Percentiles rank a stretch among this genome's conserved stretches.
Evolutionary conservation across 2,113 vertebrate genomes (phyloP).

Genomic region (Phycodurus eques): DNA sequence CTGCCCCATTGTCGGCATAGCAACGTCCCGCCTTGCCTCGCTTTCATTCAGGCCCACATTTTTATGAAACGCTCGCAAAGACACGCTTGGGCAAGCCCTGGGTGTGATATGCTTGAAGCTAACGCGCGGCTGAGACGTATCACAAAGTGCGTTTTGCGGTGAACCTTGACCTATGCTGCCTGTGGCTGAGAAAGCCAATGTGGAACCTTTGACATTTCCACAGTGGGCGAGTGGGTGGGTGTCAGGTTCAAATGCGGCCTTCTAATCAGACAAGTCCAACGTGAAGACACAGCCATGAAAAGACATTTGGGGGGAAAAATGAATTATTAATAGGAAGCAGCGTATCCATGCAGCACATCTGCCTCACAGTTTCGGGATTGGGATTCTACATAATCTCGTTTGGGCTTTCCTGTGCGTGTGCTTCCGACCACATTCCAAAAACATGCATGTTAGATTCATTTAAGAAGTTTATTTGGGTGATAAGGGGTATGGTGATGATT

Average conservation of each 20-base stretch:
- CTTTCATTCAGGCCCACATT: not conserved
- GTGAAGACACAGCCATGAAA: not conserved
- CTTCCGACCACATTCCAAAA: no score
- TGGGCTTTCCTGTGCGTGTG: no score
- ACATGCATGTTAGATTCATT: no score
- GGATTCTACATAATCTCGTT: no score
- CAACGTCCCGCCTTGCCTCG: not conserved
- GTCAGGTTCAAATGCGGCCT: conserved; percentile 39
- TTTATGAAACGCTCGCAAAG: conserved; percentile 3
- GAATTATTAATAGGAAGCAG: no score
- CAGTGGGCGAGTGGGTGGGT: conserved; percentile 26
- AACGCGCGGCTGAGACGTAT: not conserved
- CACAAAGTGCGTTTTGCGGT: not conserved
- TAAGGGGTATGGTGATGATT: not conserved
- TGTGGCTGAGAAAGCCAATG: conserved; percentile 16
- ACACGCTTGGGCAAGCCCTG: conserved; percentile 18
- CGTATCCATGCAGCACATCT: no score
- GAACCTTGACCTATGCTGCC: conserved; percentile 43
- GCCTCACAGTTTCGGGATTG: no score
- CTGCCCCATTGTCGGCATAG: not conserved
- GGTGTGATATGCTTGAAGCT: not conserved
- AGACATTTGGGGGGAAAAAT: not conserved
- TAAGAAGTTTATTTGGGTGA: not conserved
- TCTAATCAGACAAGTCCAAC: not conserved
- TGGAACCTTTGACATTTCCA: conserved; percentile 63